Evolutionary conservation across 2,888 invertebrate genomes (phyloP).

Genomic region (Anagyrus pseudococci): DNA sequence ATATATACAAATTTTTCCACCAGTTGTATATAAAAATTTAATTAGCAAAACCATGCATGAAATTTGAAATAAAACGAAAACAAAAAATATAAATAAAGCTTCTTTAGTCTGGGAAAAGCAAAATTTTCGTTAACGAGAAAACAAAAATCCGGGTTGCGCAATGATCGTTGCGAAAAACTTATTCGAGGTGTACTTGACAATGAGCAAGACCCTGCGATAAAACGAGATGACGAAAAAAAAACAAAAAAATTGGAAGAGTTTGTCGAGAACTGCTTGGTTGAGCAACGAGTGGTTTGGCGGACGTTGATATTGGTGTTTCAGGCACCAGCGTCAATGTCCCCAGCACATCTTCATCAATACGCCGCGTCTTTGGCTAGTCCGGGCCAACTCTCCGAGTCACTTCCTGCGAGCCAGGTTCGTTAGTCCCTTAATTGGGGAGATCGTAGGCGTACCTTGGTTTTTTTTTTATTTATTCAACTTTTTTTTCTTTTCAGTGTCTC

Average conservation of each 20-base stretch:
- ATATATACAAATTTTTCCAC: slow-evolving; percentile 23
- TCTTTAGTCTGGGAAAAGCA: slow-evolving; percentile 30
- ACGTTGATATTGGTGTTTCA: slow-evolving; percentile 60
- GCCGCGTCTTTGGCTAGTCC: slow-evolving; percentile 64
- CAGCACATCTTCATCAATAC: slow-evolving; percentile 82
- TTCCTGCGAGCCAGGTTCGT: slow-evolving; percentile 82
- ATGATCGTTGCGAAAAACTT: slow-evolving; percentile 14
- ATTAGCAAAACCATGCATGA: slow-evolving; percentile 35
- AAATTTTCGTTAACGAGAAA: too few species aligned
- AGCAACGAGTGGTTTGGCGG: slow-evolving; percentile 37
- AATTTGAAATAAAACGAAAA: too few species aligned
- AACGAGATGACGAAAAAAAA: not conserved
- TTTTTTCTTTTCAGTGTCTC: slow-evolving; percentile 20
- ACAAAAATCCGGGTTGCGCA: slow-evolving; percentile 1
- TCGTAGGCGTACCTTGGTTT: slow-evolving; percentile 26
- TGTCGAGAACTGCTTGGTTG: slow-evolving; percentile 34
- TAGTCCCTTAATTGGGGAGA: slow-evolving; percentile 39
- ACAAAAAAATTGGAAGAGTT: slow-evolving; percentile 32
- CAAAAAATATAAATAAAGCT: too few species aligned
- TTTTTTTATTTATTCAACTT: slow-evolving; percentile 18
- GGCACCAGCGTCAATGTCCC: slow-evolving; percentile 92
- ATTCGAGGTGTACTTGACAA: slow-evolving; percentile 5
- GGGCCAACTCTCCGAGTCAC: slow-evolving; percentile 75
- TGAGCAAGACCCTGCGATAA: not conserved
- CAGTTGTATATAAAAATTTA: slow-evolving; percentile 14